Percentiles rank a stretch among this genome's conserved stretches.
Evolutionary conservation across 2,888 invertebrate species (phyloP).

Genomic region (Chirona hameri): DNA sequence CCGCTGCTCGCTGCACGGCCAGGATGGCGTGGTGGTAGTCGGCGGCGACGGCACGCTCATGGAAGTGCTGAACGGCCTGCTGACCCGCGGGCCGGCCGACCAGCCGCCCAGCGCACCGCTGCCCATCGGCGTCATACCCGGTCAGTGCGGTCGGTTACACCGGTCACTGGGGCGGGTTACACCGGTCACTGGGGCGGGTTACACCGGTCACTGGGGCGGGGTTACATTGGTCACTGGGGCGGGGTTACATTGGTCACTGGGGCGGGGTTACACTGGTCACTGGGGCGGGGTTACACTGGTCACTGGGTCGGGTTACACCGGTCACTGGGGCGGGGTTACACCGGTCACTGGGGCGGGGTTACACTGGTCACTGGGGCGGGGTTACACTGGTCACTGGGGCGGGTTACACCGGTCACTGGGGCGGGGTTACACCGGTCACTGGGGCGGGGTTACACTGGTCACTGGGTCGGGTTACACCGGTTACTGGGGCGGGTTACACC

Average conservation of each 20-base stretch:
- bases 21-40: constrained; percentile 70
- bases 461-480: neutral
- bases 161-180: neutral
- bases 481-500: neutral
- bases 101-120: constrained; percentile 53
- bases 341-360: no score
- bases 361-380: no score
- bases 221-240: no score
- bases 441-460: no score
- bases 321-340: no score
- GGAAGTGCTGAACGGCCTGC: constrained; percentile 69
- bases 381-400: no score
- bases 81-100: constrained; percentile 56
- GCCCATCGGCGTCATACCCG: constrained; percentile 67
- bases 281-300: no score
- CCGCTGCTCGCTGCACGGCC: constrained; percentile 50
- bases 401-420: no score
- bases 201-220: neutral
- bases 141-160: constrained; percentile 44
- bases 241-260: no score
- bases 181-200: neutral
- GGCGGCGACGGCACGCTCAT: constrained; percentile 85
- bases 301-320: no score
- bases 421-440: no score
- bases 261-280: no score